Percentiles rank a stretch among this genome's conserved stretches.
Evolutionary conservation across 2,888 invertebrate species (phyloP).

Genomic region (Choreutis nemorana): DNA sequence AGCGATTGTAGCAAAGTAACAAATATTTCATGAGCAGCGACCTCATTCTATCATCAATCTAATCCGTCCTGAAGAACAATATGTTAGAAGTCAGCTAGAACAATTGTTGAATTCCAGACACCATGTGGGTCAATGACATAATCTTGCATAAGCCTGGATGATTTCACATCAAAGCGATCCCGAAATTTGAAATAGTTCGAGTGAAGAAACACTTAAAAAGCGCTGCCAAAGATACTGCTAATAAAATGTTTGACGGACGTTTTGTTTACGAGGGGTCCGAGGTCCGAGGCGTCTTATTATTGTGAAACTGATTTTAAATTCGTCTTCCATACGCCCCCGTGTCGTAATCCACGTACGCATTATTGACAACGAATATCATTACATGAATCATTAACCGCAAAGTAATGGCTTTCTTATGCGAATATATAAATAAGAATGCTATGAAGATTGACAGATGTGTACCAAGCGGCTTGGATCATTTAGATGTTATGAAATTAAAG

Average conservation of each 20-base stretch:
- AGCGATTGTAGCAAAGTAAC: too few relatives aligned
- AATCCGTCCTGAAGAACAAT: conserved; percentile 1
- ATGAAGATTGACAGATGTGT: too few relatives aligned
- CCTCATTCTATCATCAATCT: neutral
- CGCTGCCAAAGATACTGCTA: conserved; percentile 29
- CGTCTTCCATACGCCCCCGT: conserved; percentile 17
- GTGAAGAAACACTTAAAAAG: conserved; percentile 29
- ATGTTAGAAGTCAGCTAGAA: conserved; percentile 8
- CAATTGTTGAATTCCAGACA: conserved; percentile 20
- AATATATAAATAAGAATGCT: too few relatives aligned
- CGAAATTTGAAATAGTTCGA: conserved; percentile 28
- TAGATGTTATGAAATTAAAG: too few relatives aligned
- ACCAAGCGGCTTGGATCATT: too few relatives aligned
- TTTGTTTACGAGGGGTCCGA: conserved; percentile 37
- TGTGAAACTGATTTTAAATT: conserved; percentile 35
- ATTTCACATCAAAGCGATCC: conserved; percentile 30
- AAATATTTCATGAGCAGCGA: too few relatives aligned
- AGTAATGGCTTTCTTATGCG: too few relatives aligned
- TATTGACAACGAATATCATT: conserved; percentile 9
- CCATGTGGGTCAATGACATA: conserved; percentile 40
- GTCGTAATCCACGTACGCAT: conserved; percentile 29
- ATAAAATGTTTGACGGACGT: conserved; percentile 33
- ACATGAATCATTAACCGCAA: conserved; percentile 6
- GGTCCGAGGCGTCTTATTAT: conserved; percentile 20
- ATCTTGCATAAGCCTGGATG: conserved; percentile 23